Evolutionary conservation across 1,140 invertebrate species (phyloP), one percentile per base, ranked within the genome.

Genomic region (Homalodisca vitripennis): DNA sequence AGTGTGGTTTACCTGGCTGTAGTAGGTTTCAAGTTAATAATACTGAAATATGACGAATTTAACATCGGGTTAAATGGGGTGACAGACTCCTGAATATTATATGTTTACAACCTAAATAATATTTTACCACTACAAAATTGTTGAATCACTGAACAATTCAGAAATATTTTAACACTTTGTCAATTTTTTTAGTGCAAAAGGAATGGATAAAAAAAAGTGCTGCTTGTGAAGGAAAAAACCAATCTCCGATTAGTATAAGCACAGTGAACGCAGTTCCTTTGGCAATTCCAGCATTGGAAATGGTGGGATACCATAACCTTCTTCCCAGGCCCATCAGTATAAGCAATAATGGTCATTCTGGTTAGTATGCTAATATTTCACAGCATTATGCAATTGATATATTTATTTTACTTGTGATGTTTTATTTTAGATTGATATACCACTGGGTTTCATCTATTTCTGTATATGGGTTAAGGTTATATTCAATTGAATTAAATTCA

Each of bases 341-440:
- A 67, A 81, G 82, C 26, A 89, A 89, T 75, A 89, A 87, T 74
- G 88, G 88, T 22, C 86, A 89, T 78, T 89, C 88, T 68, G 87
- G 88, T 89, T 79, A 78, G 71, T 22, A 1, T 6, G 34, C 6
- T 12, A 26, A 22, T 22, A 55, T n/a, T n/a, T n/a, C n/a, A n/a
- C n/a, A n/a, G n/a, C n/a, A n/a, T n/a, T n/a, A n/a, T n/a, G n/a
- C n/a, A n/a, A n/a, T n/a, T n/a, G n/a, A n/a, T n/a, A n/a, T n/a
- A n/a, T n/a, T n/a, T n/a, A n/a, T n/a, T n/a, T n/a, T n/a, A n/a
- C n/a, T n/a, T n/a, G n/a, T n/a, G n/a, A n/a, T n/a, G n/a, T n/a
- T n/a, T n/a, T n/a, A n/a, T n/a, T n/a, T n/a, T n/a, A n/a, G n/a
- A n/a, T n/a, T n/a, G n/a, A n/a, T n/a, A n/a, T n/a, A n/a, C n/a